Conservation (phyloP, 2,888 invertebrate genomes). For the Ischnura elegans region DNA sequence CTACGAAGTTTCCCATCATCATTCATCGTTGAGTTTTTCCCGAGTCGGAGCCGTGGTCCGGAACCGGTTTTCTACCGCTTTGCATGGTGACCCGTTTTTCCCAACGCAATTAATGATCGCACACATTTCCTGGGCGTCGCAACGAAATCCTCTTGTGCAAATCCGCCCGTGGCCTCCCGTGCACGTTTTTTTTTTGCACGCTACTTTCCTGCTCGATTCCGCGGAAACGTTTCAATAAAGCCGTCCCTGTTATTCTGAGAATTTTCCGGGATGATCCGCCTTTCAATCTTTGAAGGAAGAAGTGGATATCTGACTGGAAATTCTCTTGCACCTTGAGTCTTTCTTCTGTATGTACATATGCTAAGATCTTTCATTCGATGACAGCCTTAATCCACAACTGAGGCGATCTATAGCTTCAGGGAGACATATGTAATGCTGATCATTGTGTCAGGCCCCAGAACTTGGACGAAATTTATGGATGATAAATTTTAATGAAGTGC, state of each 20-base stretch:
- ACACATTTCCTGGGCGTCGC: not conserved
- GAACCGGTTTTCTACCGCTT: not conserved
- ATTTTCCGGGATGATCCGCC: not conserved
- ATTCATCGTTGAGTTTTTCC: not conserved
- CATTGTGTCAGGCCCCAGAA: too few relatives aligned
- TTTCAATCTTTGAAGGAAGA: not conserved
- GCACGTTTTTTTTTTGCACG: too few relatives aligned
- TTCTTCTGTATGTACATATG: not conserved
- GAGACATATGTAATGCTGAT: too few relatives aligned
- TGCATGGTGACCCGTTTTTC: not conserved
- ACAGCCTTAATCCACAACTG: too few relatives aligned
- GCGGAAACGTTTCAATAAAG: not conserved
- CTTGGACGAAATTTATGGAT: too few relatives aligned
- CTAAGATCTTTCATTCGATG: too few relatives aligned
- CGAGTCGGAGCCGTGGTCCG: not conserved
- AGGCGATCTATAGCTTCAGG: too few relatives aligned
- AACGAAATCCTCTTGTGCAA: not conserved
- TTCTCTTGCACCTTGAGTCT: not conserved
- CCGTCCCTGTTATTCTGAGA: not conserved
- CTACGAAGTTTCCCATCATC: not conserved
- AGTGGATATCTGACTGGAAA: not conserved
- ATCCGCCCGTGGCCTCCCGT: too few relatives aligned
- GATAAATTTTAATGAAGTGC: too few relatives aligned
- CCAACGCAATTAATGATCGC: not conserved
- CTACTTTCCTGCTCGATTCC: not conserved